Evolutionary conservation across 2,797 vertebrate genomes (phyloP).

Genomic region (Huso huso): DNA sequence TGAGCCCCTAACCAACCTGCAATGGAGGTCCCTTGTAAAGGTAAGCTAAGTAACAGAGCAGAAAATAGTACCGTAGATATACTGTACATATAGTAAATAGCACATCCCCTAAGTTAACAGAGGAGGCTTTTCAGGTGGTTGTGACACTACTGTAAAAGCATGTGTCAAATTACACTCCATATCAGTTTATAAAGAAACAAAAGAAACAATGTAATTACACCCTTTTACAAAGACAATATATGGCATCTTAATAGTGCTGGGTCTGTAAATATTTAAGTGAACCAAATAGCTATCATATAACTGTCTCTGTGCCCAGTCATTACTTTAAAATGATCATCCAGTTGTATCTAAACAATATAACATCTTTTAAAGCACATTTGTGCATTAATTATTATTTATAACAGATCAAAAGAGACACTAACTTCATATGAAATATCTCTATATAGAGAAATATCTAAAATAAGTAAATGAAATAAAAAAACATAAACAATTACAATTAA

Average conservation of each 20-base stretch:
- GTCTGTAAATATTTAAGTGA: slow-evolving; percentile 1
- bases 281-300: slow-evolving; percentile 2
- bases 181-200: slow-evolving; percentile 1
- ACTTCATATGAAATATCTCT: background rate
- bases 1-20: no score
- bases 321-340: background rate
- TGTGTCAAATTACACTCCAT: background rate
- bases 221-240: background rate
- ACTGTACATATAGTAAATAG: no score
- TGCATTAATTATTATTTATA: background rate
- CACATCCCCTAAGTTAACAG: no score
- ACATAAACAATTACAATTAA: background rate
- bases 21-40: no score
- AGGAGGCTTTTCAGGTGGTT: no score
- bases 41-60: no score
- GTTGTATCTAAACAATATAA: background rate
- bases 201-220: background rate
- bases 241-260: background rate
- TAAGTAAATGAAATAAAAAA: background rate
- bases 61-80: no score
- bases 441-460: background rate
- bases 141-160: background rate
- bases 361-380: background rate
- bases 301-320: background rate
- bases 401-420: background rate